Evolutionary conservation across 2,797 vertebrate genomes (phyloP), one percentile per base, ranked within the genome.

Genomic region (Podarcis siculus): DNA sequence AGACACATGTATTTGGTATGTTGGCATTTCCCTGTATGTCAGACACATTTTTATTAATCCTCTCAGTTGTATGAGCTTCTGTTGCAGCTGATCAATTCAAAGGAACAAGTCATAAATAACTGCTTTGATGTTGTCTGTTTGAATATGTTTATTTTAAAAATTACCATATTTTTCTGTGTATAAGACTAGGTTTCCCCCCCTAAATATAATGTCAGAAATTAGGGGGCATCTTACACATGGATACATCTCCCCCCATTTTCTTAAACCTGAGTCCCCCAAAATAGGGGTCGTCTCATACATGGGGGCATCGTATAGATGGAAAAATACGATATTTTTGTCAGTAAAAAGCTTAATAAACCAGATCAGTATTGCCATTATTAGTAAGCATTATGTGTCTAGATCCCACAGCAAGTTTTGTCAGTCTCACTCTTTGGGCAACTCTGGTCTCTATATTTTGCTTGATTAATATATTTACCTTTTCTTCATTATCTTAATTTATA

Each of bases 391-490:
- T 55, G 82, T 90, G 39, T 90, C 86, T 55, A 86, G 3, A 83
- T 93, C 37, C 12, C 0, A 86, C 86, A 82, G 79, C 42, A 69
- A 85, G 81, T 75, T 93, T 92, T 92, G 91, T 49, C 89, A 87
- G 87, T 86, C 61, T 89, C 71, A 25, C 72, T 79, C 30, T 89
- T 2, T 58, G 30, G 75, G 55, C 37, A 17, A 19, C 45, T n/a
- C 4, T 42, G 67, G 27, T 69, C 32, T 37, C 1, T 88, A 83
- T 71, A 71, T 15, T 61, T 73, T 27, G 19, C 25, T 21, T 45
- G 32, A 64, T 90, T 89, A 90, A n/a, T 69, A 67, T 85, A 88
- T 90, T 92, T 92, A 77, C 45, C 45, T 86, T 77, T 37, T 61
- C 82, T 86, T 79, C 49, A 58, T 77, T 55, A 5, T 49, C 89